A percentile compares a stretch with the other conserved stretches of the same genome.
Evolutionary conservation across 2,888 invertebrate species (phyloP).

Genomic region (Himalopsyche tibetana): DNA sequence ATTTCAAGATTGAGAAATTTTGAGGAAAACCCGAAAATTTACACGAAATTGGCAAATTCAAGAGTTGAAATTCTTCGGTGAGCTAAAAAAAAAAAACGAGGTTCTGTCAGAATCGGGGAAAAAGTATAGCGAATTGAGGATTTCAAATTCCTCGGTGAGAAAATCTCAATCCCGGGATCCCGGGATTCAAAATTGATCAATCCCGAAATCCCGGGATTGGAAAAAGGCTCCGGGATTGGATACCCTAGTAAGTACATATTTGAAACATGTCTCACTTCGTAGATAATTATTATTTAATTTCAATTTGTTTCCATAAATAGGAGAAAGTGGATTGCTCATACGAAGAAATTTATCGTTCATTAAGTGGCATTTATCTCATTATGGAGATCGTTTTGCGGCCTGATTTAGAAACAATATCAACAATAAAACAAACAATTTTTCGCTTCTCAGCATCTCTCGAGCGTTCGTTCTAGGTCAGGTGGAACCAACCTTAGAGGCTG

Average conservation of each 20-base stretch:
- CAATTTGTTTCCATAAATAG: background rate
- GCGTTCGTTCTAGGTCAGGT: slow-evolving; percentile 47
- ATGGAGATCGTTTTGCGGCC: slow-evolving; percentile 36
- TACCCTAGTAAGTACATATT: background rate
- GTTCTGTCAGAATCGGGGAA: too few relatives aligned
- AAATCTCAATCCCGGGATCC: too few relatives aligned
- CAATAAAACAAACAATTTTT: slow-evolving; percentile 46
- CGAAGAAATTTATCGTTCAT: background rate
- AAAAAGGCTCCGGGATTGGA: too few relatives aligned
- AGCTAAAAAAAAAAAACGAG: too few relatives aligned
- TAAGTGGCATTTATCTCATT: slow-evolving; percentile 20
- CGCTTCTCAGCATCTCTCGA: slow-evolving; percentile 41
- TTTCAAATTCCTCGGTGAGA: too few relatives aligned
- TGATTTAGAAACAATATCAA: slow-evolving; percentile 39
- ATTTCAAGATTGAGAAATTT: too few relatives aligned
- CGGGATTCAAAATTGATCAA: too few relatives aligned
- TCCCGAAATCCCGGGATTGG: too few relatives aligned
- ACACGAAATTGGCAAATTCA: too few relatives aligned
- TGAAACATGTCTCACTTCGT: background rate
- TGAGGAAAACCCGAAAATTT: too few relatives aligned
- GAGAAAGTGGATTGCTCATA: background rate
- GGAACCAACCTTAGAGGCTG: background rate
- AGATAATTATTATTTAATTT: background rate
- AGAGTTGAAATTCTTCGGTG: too few relatives aligned
- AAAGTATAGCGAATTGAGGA: too few relatives aligned